Conservation (phyloP, 2,888 invertebrate species). For the Anthophora plumipes region DNA sequence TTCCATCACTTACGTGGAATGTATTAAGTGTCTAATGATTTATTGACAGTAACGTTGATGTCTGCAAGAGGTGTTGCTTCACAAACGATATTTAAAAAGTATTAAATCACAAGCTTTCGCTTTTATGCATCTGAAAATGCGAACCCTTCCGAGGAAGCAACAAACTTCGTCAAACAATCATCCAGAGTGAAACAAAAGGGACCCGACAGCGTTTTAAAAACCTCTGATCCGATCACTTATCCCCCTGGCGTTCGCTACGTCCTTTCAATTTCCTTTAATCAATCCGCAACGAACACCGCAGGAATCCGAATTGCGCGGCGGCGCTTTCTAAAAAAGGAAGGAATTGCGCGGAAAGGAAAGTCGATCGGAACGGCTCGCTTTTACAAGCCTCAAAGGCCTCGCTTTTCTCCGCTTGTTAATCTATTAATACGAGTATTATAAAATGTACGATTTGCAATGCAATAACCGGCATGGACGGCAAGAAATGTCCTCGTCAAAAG, state of each 20-base stretch:
- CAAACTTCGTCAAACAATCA: no score
- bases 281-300: neutral
- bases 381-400: neutral
- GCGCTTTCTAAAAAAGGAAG: constrained; percentile 51
- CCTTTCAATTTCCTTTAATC: constrained; percentile 8
- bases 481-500: constrained; percentile 28
- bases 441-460: constrained; percentile 46
- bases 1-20: no score
- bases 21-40: no score
- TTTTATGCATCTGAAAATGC: no score
- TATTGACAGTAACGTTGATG: no score
- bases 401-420: constrained; percentile 34
- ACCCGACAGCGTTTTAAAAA: no score
- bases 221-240: neutral
- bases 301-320: constrained; percentile 27
- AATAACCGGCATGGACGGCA: constrained; percentile 39
- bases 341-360: constrained; percentile 39
- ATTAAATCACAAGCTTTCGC: no score
- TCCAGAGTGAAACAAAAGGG: no score
- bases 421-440: constrained; percentile 39
- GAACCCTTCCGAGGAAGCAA: no score
- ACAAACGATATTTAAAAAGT: no score
- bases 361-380: constrained; percentile 15
- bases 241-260: neutral
- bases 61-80: no score